Conservation (phyloP, 2,888 invertebrate species). For the Bimastos eiseni region DNA sequence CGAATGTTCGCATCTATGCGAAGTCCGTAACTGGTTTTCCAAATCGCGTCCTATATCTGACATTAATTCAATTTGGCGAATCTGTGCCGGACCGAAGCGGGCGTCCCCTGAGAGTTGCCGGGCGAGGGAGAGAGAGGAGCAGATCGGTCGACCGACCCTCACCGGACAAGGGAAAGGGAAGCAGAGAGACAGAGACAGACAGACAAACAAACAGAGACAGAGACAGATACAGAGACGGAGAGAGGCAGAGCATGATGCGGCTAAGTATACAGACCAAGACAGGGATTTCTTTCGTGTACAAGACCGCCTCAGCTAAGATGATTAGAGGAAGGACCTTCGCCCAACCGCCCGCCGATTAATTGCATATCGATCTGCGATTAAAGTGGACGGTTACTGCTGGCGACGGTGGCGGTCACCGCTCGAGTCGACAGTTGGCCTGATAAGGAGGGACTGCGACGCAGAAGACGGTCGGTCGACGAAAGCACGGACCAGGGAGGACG, state of each 20-base stretch:
- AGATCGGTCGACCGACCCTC: background rate
- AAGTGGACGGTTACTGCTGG: background rate
- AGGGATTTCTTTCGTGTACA: background rate
- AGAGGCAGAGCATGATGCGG: no score
- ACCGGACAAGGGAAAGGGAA: background rate
- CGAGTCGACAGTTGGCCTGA: slow-evolving; percentile 2
- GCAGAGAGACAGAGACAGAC: background rate
- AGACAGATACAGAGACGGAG: background rate
- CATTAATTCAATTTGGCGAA: slow-evolving; percentile 23
- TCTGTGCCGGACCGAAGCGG: background rate
- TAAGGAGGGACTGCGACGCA: background rate
- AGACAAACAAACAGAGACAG: background rate
- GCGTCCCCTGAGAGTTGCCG: background rate
- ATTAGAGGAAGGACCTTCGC: slow-evolving; percentile 22
- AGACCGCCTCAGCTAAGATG: slow-evolving; percentile 14
- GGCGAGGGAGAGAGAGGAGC: background rate
- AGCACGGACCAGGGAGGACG: background rate
- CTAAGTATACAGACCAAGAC: background rate
- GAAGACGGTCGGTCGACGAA: background rate
- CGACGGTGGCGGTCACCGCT: background rate
- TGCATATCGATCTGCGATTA: slow-evolving; percentile 24
- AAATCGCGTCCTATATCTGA: slow-evolving; percentile 17
- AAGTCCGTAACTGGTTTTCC: slow-evolving; percentile 15
- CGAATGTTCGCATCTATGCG: background rate
- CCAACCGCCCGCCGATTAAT: slow-evolving; percentile 7